Percentiles rank a stretch among this genome's conserved stretches.
Evolutionary conservation across 2,797 vertebrate species (phyloP).

Genomic region (Neoniphon sammara): DNA sequence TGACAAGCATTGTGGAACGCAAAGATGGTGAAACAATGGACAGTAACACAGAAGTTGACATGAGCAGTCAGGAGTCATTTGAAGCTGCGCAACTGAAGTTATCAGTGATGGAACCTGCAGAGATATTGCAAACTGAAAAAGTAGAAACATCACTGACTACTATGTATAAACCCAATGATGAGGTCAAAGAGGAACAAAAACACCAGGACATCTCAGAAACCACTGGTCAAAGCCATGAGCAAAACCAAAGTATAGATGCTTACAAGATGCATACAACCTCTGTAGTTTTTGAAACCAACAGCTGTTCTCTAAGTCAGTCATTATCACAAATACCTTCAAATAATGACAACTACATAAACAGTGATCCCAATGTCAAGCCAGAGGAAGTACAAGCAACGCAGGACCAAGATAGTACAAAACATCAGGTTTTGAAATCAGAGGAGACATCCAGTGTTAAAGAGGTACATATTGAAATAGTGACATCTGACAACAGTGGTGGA

Average conservation of each 20-base stretch:
- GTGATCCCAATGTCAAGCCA: not conserved
- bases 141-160: too few relatives aligned
- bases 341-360: constrained; percentile 5
- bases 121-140: too few relatives aligned
- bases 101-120: too few relatives aligned
- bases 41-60: not conserved
- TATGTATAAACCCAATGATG: too few relatives aligned
- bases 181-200: not conserved
- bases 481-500: constrained; percentile 5
- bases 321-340: constrained; percentile 3
- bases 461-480: constrained; percentile 19
- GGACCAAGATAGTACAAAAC: not conserved
- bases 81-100: not conserved
- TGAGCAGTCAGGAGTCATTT: not conserved
- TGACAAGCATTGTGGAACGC: too few relatives aligned
- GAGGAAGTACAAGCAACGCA: constrained; percentile 1
- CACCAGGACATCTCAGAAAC: constrained; percentile 25
- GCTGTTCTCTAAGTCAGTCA: not conserved
- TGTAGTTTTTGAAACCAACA: not conserved
- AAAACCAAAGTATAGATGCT: constrained; percentile 8
- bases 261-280: constrained; percentile 20
- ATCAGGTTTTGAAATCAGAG: constrained; percentile 11
- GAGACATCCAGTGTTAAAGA: not conserved
- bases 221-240: not conserved
- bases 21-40: constrained; percentile 12